Base-by-base conservation (phyloP, 2,888 invertebrate genomes). In the Lottia gigantea region DNA sequence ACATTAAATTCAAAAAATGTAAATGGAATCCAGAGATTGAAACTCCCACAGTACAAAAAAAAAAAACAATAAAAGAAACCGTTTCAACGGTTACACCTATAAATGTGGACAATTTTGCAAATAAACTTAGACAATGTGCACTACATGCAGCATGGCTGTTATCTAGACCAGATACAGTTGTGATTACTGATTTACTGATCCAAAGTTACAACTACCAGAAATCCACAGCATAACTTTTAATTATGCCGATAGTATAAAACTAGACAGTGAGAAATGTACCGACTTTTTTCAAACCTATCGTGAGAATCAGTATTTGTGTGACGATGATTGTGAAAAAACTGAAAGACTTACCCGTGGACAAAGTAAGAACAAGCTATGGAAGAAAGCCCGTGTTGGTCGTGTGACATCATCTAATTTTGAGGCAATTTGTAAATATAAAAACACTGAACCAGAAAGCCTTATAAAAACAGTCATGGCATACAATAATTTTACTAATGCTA, bases 1-100 rank as follows among this genome's bases (percentile, higher is more conserved):
- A 55, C 49, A 55, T 55, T 19, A 55, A 16, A 55, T 55, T 55
- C 19, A 55, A 55, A 55, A 47, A 55, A 19, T 55, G 1, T 19
- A 55, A 55, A 55, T 55, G 49, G 19, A 55, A 16, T 49, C n/a
- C n/a, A 49, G 49, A n/a, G n/a, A n/a, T n/a, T n/a, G n/a, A 49
- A 19, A 19, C 19, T 49, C 49, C n/a, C 16, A 19, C 16, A n/a
- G n/a, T 19, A 16, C n/a, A 55, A 55, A 19, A 55, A 55, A 19
- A 55, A 55, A 55, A 49, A 19, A 49, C 49, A 49, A 0, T 19
- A 16, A 19, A 49, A 49, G 49, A 49, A 49, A 49, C 49, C 14
- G 49, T 49, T 49, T 49, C 19, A 49, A n/a, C 49, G 16, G 49
- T 49, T 16, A 49, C 49, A 49, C 49, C 49, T n/a, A 11, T 49